Evolutionary conservation across 2,888 invertebrate species (phyloP).

Genomic region (Polyommatus icarus): DNA sequence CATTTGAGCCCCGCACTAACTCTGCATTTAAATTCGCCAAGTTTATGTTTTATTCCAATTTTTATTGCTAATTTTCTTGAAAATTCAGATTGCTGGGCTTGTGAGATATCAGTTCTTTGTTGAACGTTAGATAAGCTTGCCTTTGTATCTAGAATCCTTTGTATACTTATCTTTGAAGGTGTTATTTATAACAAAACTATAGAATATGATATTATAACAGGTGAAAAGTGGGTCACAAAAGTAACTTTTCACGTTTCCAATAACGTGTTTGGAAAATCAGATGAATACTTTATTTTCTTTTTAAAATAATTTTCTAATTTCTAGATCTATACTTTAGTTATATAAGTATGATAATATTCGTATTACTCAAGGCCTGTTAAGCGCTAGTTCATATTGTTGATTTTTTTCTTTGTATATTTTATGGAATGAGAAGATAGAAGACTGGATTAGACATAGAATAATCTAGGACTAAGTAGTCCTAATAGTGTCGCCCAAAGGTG

Average conservation of each 20-base stretch:
- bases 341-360: no score
- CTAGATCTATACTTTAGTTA: no score
- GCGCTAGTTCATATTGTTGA: no score
- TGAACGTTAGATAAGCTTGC: conserved; percentile 25
- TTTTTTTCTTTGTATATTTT: no score
- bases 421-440: no score
- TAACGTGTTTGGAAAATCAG: not conserved
- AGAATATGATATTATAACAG: not conserved
- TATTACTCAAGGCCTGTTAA: no score
- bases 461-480: no score
- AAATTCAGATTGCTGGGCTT: not conserved
- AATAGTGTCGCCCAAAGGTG: no score
- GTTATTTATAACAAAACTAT: conserved; percentile 5
- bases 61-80: not conserved
- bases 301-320: no score
- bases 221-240: not conserved
- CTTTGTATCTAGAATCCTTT: conserved; percentile 23
- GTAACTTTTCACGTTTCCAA: not conserved
- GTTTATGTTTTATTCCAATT: not conserved
- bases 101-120: conserved; percentile 2
- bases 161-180: conserved; percentile 10
- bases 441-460: no score
- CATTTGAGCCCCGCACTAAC: no score
- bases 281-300: not conserved
- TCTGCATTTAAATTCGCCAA: no score